These are phyloP conservation scores for Pseudorectes ferrugineus DNA, from an alignment of 2,113 vertebrate species.

Conservation along the genomic window DNA sequence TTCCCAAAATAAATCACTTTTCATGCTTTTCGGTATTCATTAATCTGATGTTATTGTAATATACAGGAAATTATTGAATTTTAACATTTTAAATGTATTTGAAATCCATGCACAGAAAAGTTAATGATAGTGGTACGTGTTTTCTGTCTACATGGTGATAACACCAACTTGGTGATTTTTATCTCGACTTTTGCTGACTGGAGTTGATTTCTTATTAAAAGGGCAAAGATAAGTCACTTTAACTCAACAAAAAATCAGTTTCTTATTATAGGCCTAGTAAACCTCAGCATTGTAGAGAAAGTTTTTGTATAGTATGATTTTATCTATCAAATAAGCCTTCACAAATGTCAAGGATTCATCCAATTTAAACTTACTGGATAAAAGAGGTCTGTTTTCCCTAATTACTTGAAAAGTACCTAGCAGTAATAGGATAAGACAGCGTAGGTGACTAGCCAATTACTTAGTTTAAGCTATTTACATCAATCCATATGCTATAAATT, in stretches of 20 bases:
- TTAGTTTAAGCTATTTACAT: constrained; percentile 53
- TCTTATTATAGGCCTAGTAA: constrained; percentile 26
- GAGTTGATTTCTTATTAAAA: constrained; percentile 52
- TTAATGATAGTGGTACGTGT: not conserved
- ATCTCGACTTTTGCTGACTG: constrained; percentile 35
- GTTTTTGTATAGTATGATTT: constrained; percentile 31
- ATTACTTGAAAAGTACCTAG: constrained; percentile 39
- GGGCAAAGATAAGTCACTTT: constrained; percentile 43
- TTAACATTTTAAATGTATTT: constrained; percentile 36
- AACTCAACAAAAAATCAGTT: constrained; percentile 43
- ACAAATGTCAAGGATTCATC: constrained; percentile 29
- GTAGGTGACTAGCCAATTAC: constrained; percentile 42
- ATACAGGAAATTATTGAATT: not conserved
- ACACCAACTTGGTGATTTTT: constrained; percentile 31
- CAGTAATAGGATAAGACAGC: constrained; percentile 46
- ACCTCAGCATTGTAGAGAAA: not conserved
- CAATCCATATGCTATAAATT: constrained; percentile 54
- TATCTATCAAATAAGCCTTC: constrained; percentile 35
- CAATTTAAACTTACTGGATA: constrained; percentile 23
- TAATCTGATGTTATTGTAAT: constrained; percentile 16
- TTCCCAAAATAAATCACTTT: constrained; percentile 44
- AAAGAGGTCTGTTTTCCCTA: constrained; percentile 20
- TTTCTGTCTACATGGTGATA: constrained; percentile 16
- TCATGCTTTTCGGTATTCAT: constrained; percentile 10
- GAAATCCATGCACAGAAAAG: not conserved